Evolutionary conservation across 2,888 invertebrate genomes (phyloP).

Genomic region (Argyra leucocephala): DNA sequence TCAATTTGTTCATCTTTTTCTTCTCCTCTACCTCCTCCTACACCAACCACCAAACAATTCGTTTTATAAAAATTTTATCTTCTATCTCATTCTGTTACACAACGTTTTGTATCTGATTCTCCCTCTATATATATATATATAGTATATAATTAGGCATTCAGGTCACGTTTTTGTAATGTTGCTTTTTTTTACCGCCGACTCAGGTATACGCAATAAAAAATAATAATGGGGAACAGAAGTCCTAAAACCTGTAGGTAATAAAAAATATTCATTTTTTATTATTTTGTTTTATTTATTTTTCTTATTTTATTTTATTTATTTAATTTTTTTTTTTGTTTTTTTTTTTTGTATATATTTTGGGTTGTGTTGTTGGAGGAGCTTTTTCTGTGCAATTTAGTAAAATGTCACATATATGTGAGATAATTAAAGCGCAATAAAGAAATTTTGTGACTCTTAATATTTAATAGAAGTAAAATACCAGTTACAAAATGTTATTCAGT

Average conservation of each 20-base stretch:
- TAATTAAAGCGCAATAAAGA: slow-evolving; percentile 3
- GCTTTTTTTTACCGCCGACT: background rate
- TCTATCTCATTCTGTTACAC: background rate
- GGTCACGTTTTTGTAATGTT: background rate
- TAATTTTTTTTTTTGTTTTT: background rate
- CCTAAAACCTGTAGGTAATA: slow-evolving; percentile 4
- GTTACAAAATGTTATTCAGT: no score
- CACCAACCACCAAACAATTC: background rate
- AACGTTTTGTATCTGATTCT: background rate
- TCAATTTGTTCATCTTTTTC: background rate
- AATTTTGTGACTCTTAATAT: slow-evolving; percentile 1
- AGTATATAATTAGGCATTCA: background rate
- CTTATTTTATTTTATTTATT: background rate
- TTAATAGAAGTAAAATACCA: background rate
- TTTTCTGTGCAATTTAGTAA: background rate
- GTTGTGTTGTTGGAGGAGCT: no score
- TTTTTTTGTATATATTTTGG: no score
- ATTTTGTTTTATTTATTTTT: background rate
- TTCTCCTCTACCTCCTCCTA: background rate
- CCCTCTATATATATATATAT: background rate
- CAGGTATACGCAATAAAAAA: slow-evolving; percentile 1
- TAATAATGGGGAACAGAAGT: background rate
- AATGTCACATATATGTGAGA: slow-evolving; percentile 6
- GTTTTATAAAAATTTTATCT: background rate
- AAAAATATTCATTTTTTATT: background rate